phyloP scores from a whole-genome alignment of 2,113 vertebrate genomes.

The Pontoporia blainvillei region DNA sequence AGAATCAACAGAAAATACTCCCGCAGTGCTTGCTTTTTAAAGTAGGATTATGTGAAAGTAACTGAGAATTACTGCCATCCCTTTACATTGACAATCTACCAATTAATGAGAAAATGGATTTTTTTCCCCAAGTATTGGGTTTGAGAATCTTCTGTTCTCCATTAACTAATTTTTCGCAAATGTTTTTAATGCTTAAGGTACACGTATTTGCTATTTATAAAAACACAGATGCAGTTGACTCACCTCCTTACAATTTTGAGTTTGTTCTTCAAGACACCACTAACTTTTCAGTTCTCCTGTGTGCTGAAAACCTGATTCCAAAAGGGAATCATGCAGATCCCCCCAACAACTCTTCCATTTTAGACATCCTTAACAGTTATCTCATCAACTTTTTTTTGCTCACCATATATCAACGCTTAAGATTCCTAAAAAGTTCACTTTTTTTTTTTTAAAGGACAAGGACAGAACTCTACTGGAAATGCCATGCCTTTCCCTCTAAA shows the following conservation, averaged over 20 bases:
- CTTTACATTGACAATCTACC: background rate
- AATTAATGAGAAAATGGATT: conserved; percentile 1
- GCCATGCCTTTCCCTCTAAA: background rate
- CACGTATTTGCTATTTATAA: background rate
- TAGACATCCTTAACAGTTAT: background rate
- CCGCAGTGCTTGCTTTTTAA: background rate
- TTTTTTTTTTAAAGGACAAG: background rate
- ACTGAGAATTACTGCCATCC: background rate
- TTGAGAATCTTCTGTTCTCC: conserved; percentile 5
- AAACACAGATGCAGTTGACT: background rate
- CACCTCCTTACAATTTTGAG: background rate
- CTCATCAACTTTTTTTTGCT: background rate
- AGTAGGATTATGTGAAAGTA: background rate
- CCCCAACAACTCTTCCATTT: background rate
- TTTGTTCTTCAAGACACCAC: background rate
- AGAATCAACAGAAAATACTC: background rate
- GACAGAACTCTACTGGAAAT: background rate
- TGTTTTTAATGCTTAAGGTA: background rate
- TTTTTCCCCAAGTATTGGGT: background rate
- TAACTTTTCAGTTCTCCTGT: background rate
- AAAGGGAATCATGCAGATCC: background rate
- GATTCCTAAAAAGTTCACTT: background rate
- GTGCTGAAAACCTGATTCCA: background rate
- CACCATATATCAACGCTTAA: background rate
- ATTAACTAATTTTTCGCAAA: background rate